These are phyloP conservation scores for Eumacrocentrus americanus DNA, from an alignment of 2,888 invertebrate species.

Conservation along the genomic window DNA sequence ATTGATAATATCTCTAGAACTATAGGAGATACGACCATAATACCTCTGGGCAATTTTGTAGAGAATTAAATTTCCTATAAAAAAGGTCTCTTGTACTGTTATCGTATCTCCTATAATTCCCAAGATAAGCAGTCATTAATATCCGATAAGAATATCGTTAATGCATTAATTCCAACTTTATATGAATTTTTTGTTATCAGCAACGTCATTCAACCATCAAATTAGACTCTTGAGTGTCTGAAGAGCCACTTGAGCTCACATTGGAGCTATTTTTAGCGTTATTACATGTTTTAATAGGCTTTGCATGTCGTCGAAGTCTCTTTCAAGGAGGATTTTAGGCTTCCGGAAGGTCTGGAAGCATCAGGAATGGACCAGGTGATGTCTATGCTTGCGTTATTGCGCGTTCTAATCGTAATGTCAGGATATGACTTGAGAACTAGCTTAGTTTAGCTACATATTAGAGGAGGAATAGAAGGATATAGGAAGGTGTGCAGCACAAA, in stretches of 20 bases:
- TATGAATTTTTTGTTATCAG: too few relatives aligned
- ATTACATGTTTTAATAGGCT: background rate
- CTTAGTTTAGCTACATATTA: too few relatives aligned
- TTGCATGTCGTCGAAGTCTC: background rate
- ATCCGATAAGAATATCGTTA: too few relatives aligned
- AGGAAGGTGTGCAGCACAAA: slow-evolving; percentile 1
- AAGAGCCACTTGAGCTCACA: background rate
- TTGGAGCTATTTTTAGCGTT: background rate
- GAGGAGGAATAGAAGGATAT: background rate
- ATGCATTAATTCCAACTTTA: too few relatives aligned
- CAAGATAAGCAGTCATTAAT: too few relatives aligned
- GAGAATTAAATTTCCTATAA: too few relatives aligned
- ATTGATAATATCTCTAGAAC: too few relatives aligned
- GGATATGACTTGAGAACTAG: background rate
- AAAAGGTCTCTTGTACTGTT: too few relatives aligned
- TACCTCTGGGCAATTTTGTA: too few relatives aligned
- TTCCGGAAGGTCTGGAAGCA: background rate
- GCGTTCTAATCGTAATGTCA: slow-evolving; percentile 9
- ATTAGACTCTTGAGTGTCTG: background rate
- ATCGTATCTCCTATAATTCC: too few relatives aligned
- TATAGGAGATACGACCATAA: too few relatives aligned
- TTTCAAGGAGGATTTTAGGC: background rate
- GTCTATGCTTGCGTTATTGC: background rate
- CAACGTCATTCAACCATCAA: too few relatives aligned
- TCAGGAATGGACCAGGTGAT: background rate